Evolutionary conservation across 1,140 invertebrate genomes (phyloP), one percentile per base, ranked within the genome.

Genomic region (Orchesella cincta): DNA sequence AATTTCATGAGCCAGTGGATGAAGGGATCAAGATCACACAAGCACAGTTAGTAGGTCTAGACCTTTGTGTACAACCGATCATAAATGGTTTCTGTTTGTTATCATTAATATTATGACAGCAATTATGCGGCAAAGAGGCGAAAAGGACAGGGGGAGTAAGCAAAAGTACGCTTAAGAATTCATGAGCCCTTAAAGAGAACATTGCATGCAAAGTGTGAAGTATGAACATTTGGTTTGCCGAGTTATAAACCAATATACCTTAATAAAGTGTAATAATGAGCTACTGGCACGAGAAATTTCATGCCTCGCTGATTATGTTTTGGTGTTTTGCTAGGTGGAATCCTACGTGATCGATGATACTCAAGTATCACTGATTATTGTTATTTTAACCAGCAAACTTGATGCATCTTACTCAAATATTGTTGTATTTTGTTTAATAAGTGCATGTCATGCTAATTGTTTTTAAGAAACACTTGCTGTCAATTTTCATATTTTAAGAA

Each of bases 1-100:
- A 33, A 14, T 67, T 29, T 67, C 26, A 67, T 67, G 62, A 67
- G 33, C 62, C 62, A 67, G 62, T 67, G 62, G 62, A 29, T 67
- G 28, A 67, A 67, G 2, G 31, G 62, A 67, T 67, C 62, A 67
- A 67, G 62, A 67, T 67, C 62, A 33, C 54, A 5, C 5, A 18
- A 12, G 31, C n/a, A 29, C 8, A 67, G 31, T 29, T 67, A 31
- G 3, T 67, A 33, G 62, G 62, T 67, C 62, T 67, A 67, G 62
- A 67, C 62, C 62, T 67, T 67, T 33, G 12, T 33, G 31, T 33
- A 5, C 62, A 67, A 31, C 62, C 14, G 31, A 67, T 67, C 3
- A 33, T 14, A 3, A 67, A n/a, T 31, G 39, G 39, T 12, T 20
- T 46, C 8, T 12, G 39, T 20, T 8, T 20, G 20, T 46, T 46